Evolutionary conservation across 2,888 invertebrate genomes (phyloP), one percentile per base, ranked within the genome.

Genomic region (Endomychus coccineus): DNA sequence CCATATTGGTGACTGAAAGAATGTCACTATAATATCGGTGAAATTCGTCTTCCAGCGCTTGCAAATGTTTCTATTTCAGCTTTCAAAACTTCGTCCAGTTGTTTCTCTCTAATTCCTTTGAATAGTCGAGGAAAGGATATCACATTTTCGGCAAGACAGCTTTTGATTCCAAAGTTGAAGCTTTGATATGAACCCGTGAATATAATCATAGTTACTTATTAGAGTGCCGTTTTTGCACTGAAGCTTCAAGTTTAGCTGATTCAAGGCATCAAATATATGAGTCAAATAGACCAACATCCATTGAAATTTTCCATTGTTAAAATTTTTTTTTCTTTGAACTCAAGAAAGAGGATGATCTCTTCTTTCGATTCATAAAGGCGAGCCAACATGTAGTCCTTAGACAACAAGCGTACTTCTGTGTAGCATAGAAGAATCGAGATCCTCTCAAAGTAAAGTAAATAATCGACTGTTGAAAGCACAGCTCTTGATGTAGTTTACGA

Each of bases 11-110:
- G 30, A 31, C 21, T 30, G 15, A 25, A 7, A 5, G 14, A 15
- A 28, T 28, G 11, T 36, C 29, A 31, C 33, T 21, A 16, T 38
- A 38, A 19, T 34, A 38, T 34, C 27, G 9, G 29, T 6, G 16
- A 28, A 28, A 28, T 28, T 28, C 28, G 36, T 36, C 13, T 40
- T 40, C 36, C 29, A 28, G 25, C 11, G 34, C 39, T 39, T 39
- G 27, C n/a, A n/a, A n/a, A n/a, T n/a, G n/a, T n/a, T n/a, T n/a
- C n/a, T n/a, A n/a, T n/a, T n/a, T n/a, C n/a, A n/a, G n/a, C n/a
- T n/a, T n/a, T n/a, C n/a, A n/a, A n/a, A n/a, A n/a, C n/a, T n/a
- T n/a, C n/a, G n/a, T n/a, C n/a, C n/a, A n/a, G n/a, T n/a, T n/a
- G n/a, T n/a, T n/a, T n/a, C n/a, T n/a, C n/a, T n/a, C n/a, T n/a